Conservation (phyloP, 2,888 invertebrate species). For the Leptinotarsa tumamoca region DNA sequence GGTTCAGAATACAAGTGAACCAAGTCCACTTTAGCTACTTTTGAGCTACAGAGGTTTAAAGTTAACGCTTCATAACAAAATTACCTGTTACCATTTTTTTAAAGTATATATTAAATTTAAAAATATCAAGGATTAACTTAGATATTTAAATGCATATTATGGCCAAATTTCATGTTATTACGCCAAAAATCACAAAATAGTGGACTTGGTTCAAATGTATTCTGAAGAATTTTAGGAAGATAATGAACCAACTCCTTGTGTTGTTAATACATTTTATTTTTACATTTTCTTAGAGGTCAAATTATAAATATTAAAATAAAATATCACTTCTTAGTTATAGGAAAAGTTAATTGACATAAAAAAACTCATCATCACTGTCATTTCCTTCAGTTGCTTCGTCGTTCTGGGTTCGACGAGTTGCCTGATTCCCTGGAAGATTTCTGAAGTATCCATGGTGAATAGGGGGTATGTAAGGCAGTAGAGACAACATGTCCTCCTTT, state of each 20-base stretch:
- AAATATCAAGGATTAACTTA: conserved; percentile 11
- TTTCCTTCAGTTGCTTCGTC: conserved; percentile 27
- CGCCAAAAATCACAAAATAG: conserved; percentile 20
- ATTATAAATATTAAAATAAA: conserved; percentile 18
- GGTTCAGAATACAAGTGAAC: conserved; percentile 15
- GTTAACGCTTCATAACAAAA: conserved; percentile 20
- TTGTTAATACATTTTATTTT: conserved; percentile 21
- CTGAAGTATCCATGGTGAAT: conserved; percentile 25
- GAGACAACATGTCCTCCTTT: conserved; percentile 31
- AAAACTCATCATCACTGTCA: conserved; percentile 10
- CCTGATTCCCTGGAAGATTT: conserved; percentile 25
- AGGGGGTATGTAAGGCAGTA: conserved; percentile 34
- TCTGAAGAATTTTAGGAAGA: conserved; percentile 22
- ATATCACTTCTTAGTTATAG: conserved; percentile 21
- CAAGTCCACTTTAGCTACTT: conserved; percentile 18
- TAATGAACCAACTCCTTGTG: conserved; percentile 24
- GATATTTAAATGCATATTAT: conserved; percentile 14
- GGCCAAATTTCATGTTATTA: conserved; percentile 20
- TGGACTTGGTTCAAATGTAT: conserved; percentile 26
- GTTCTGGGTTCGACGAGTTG: conserved; percentile 6
- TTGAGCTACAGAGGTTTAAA: conserved; percentile 21
- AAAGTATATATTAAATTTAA: conserved; percentile 13
- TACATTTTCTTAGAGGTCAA: conserved; percentile 24
- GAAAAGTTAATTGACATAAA: conserved; percentile 25
- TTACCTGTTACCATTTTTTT: conserved; percentile 18